phyloP scores from a whole-genome alignment of 2,113 vertebrate species.

The Dipodomys merriami region DNA sequence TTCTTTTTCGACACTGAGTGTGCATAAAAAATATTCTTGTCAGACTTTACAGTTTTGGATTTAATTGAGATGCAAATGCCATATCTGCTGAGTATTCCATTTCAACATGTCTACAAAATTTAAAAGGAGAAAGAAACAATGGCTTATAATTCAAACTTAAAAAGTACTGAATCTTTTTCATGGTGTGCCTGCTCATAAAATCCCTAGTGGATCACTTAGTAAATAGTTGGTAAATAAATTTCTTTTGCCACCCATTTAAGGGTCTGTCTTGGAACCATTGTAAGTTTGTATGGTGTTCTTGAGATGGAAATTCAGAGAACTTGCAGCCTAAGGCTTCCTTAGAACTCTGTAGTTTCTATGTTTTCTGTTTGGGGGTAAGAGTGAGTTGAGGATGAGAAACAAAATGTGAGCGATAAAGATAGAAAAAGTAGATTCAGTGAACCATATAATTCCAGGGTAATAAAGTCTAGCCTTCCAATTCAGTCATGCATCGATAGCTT shows the following conservation, averaged over 20 bases:
- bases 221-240: neutral
- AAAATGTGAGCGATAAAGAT: neutral
- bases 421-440: neutral
- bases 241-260: neutral
- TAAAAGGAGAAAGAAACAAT: slow-evolving; percentile 11
- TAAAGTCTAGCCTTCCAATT: neutral
- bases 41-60: neutral
- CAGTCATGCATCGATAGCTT: neutral
- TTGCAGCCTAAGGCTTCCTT: neutral
- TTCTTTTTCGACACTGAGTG: neutral
- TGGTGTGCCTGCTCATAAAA: neutral
- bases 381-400: too few relatives aligned
- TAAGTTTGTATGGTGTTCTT: neutral
- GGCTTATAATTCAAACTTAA: neutral
- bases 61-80: neutral
- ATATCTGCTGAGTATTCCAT: neutral
- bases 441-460: neutral
- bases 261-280: neutral
- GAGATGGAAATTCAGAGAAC: neutral
- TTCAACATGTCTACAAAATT: neutral
- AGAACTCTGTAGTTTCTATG: neutral
- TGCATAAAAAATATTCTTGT: fast-evolving
- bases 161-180: neutral
- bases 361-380: fast-evolving
- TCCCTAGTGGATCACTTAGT: neutral